These are phyloP conservation scores for Gonocerus acuteangulatus DNA, from an alignment of 2,888 invertebrate genomes.

Conservation along the genomic window DNA sequence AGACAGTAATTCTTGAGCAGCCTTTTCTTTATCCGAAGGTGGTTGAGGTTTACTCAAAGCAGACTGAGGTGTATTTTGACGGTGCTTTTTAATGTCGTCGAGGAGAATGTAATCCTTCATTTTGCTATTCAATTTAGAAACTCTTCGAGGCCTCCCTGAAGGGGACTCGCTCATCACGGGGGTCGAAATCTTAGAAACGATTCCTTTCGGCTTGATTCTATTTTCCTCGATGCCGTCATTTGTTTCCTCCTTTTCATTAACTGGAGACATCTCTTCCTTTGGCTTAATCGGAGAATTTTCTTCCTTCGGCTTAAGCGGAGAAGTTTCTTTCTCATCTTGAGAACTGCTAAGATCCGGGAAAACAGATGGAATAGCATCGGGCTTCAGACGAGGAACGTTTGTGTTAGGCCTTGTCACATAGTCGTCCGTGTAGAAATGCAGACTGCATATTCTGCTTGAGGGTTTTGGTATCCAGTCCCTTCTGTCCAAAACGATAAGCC, in stretches of 20 bases:
- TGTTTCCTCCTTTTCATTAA: not conserved
- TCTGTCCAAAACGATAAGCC: conserved; percentile 14
- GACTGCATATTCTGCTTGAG: conserved; percentile 19
- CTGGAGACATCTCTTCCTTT: not conserved
- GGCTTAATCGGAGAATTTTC: not conserved
- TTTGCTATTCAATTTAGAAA: conserved; percentile 5
- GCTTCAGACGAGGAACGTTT: conserved; percentile 2
- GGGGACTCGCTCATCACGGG: not conserved
- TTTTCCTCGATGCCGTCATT: not conserved
- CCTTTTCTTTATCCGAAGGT: conserved; percentile 3
- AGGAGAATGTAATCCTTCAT: conserved; percentile 20
- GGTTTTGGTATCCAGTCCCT: conserved; percentile 19
- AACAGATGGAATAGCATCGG: conserved; percentile 16
- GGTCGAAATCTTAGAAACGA: not conserved
- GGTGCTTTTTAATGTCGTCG: conserved; percentile 1
- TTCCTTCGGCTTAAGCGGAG: not conserved
- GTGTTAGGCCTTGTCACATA: conserved; percentile 1
- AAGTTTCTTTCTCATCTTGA: not conserved
- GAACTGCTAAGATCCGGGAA: not conserved
- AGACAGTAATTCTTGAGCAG: conserved; percentile 12
- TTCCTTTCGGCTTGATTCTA: not conserved
- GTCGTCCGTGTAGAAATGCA: conserved; percentile 8
- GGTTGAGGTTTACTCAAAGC: not conserved
- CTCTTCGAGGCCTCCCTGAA: conserved; percentile 10
- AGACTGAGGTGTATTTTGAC: not conserved